These are phyloP conservation scores for Patella caerulea DNA, from an alignment of 2,888 invertebrate species.

Conservation along the genomic window DNA sequence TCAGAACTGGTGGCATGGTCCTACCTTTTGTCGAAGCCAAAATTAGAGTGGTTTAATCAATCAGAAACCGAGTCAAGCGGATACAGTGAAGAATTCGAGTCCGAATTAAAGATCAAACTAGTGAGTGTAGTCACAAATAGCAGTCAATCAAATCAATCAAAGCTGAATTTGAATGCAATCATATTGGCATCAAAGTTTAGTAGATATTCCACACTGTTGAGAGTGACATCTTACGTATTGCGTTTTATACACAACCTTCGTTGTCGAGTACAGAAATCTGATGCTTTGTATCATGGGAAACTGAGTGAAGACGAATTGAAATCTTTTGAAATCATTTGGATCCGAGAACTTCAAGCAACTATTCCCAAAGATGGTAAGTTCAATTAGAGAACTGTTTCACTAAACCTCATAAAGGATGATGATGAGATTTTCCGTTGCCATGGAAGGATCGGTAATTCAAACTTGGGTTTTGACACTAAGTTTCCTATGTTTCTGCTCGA, in stretches of 20 bases:
- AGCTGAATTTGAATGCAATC: no score
- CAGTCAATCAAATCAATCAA: background rate
- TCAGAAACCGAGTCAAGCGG: background rate
- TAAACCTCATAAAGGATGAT: background rate
- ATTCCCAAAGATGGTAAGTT: background rate
- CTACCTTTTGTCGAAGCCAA: background rate
- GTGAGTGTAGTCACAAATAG: background rate
- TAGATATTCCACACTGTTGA: background rate
- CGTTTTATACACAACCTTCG: background rate
- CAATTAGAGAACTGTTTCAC: background rate
- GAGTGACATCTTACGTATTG: background rate
- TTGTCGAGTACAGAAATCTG: background rate
- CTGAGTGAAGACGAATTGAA: background rate
- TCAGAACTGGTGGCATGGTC: background rate
- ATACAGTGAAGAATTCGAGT: background rate
- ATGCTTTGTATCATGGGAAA: background rate
- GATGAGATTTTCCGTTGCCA: background rate
- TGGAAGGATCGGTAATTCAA: background rate
- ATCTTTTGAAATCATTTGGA: background rate
- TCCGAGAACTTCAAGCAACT: background rate
- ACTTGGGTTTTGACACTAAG: background rate
- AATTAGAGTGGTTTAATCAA: background rate
- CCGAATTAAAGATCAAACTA: background rate
- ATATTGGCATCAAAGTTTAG: no score
- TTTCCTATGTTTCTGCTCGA: background rate